Conservation (phyloP, 23 tunicate genomes). For the Ascidia mentula region DNA sequence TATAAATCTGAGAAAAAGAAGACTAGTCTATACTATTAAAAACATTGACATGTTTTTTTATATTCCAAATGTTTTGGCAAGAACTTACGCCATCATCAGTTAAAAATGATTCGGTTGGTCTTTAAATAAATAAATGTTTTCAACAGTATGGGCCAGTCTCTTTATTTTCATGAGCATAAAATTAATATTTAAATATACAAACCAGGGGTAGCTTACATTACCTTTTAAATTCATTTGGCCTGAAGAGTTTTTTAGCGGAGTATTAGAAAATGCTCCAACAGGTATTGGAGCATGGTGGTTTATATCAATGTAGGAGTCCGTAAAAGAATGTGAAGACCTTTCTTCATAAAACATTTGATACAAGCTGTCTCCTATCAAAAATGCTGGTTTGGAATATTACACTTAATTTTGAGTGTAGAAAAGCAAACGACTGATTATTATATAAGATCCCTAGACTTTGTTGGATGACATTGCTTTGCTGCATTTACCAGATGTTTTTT, state of each 20-base stretch:
- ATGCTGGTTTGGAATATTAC: not conserved
- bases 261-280: not conserved
- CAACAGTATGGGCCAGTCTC: too few relatives aligned
- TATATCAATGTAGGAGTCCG: not conserved
- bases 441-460: not conserved
- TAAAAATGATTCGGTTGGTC: too few relatives aligned
- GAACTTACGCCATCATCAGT: too few relatives aligned
- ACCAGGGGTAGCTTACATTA: too few relatives aligned
- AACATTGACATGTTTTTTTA: too few relatives aligned
- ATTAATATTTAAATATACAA: too few relatives aligned
- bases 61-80: too few relatives aligned
- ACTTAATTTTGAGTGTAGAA: not conserved
- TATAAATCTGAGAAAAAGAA: too few relatives aligned
- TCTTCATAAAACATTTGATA: not conserved
- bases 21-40: too few relatives aligned
- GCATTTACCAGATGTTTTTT: conserved; percentile 18
- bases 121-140: too few relatives aligned
- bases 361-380: not conserved
- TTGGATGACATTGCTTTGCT: not conserved
- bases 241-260: not conserved
- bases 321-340: not conserved
- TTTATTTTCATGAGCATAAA: too few relatives aligned
- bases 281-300: not conserved
- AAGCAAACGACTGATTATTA: not conserved
- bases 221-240: too few relatives aligned